Base-by-base conservation (phyloP, 1,140 invertebrate species). In the Pogonognathellus flavescens region DNA sequence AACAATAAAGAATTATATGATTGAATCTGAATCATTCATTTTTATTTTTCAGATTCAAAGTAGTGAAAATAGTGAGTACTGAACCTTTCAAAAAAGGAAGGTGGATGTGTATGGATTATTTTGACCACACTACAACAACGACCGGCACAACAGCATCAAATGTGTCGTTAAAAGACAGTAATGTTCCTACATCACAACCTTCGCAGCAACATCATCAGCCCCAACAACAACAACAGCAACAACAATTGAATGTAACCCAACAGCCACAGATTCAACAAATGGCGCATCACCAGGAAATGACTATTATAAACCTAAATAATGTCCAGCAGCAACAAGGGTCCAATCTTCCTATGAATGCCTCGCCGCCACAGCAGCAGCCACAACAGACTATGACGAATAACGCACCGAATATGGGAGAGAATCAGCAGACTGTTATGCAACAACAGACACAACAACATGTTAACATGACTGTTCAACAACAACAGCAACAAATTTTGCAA, bases 81-180 rank as follows among this genome's bases (percentile, higher is more conserved):
- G 97, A 98, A 91, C 97, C 97, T 6, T 98, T 98, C 89, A 95
- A 95, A 88, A 93, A 97, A 59, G 97, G 97, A 31, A 92, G 97
- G 89, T 99, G 97, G 97, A 95, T 95, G 89, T 98, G 97, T 91
- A 96, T 97, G 94, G 97, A 99, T 91, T 98, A 97, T 91, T 92
- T 97, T 89, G 97, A 98, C 92, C 95, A 97, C 90, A 94, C 95
- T 83, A 93, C 93, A 82, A 92, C 93, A 9, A 84, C 85, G 16
- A 81, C 83, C 10, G 50, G 60, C 53, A 72, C 84, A 14, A 81
- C 83, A 59, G 14, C 82, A 52, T 59, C 84, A 16, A 55, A 31
- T 22, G 70, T 76, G n/a, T 81, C 52, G 16, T 18, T 55, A 22
- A 84, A 86, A 59, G 85, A 86, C 41, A 70, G 14, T 11, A 55